Evolutionary conservation across 1,140 invertebrate genomes (phyloP).

Genomic region (Lasioglossum albipes): DNA sequence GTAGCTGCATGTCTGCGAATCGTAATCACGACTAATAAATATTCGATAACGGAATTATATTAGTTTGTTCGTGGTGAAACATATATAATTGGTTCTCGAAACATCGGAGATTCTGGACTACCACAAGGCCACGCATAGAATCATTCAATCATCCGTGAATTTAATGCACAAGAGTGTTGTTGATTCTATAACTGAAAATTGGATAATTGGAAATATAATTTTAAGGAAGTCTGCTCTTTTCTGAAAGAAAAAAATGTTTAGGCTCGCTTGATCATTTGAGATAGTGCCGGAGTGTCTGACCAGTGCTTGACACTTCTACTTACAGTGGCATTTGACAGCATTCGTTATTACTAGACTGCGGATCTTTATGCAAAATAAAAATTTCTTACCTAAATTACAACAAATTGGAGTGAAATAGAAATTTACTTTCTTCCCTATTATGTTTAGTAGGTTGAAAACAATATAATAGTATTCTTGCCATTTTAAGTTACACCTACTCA

Average conservation of each 20-base stretch:
- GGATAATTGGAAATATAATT: background rate
- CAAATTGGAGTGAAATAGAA: too few relatives aligned
- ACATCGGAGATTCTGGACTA: too few relatives aligned
- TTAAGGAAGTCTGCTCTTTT: too few relatives aligned
- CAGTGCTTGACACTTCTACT: background rate
- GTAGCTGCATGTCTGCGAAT: conserved; percentile 11
- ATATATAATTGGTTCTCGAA: too few relatives aligned
- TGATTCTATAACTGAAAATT: background rate
- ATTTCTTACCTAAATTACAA: too few relatives aligned
- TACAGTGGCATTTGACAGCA: background rate
- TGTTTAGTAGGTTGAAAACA: too few relatives aligned
- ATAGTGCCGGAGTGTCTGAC: background rate
- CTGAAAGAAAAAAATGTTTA: background rate
- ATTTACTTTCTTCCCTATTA: too few relatives aligned
- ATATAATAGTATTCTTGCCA: too few relatives aligned
- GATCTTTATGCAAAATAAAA: too few relatives aligned
- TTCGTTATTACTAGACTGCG: too few relatives aligned
- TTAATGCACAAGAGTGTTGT: background rate
- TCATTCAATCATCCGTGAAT: background rate
- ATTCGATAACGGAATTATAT: background rate
- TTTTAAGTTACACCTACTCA: too few relatives aligned
- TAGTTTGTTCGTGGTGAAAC: too few relatives aligned
- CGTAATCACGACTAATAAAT: background rate
- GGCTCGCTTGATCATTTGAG: background rate
- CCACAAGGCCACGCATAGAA: background rate